phyloP scores from a whole-genome alignment of 2,888 invertebrate species.

The Rhagonycha lutea region DNA sequence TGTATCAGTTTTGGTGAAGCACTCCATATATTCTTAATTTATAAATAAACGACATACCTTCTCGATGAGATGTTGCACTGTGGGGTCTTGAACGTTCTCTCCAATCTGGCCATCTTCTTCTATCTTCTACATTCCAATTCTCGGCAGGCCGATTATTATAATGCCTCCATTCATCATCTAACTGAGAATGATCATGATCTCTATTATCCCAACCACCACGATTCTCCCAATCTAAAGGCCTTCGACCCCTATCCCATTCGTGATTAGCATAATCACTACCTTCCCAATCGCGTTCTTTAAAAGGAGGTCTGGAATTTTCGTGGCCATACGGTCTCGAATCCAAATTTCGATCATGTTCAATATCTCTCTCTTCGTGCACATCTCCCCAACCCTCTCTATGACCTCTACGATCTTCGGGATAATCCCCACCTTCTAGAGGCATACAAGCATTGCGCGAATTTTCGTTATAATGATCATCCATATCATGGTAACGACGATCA shows the following conservation, averaged over 20 bases:
- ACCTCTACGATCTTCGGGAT: constrained; percentile 48
- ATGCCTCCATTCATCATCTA: constrained; percentile 53
- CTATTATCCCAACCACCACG: constrained; percentile 50
- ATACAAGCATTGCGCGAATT: constrained; percentile 47
- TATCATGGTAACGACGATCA: constrained; percentile 47
- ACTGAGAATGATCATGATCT: constrained; percentile 45
- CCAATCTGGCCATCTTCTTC: constrained; percentile 56
- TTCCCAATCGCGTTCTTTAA: constrained; percentile 50
- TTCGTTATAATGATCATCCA: constrained; percentile 50
- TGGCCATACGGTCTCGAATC: constrained; percentile 46
- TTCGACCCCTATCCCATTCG: constrained; percentile 55
- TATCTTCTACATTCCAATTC: constrained; percentile 59
- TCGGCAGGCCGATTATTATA: constrained; percentile 47
- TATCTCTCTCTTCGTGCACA: constrained; percentile 46
- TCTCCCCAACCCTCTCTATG: constrained; percentile 50
- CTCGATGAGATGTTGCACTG: constrained; percentile 53
- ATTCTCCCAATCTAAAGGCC: constrained; percentile 60
- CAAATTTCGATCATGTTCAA: constrained; percentile 46
- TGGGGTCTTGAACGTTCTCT: constrained; percentile 54
- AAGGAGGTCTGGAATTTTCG: constrained; percentile 42
- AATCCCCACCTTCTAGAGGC: constrained; percentile 43
- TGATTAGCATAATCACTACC: constrained; percentile 53
- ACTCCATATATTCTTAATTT: no score
- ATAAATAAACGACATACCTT: constrained; percentile 40
- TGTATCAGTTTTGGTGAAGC: no score